A percentile compares a stretch with the other conserved stretches of the same genome.
phyloP scores from a whole-genome alignment of 2,797 vertebrate genomes.

The Gymnothorax reevesii region DNA sequence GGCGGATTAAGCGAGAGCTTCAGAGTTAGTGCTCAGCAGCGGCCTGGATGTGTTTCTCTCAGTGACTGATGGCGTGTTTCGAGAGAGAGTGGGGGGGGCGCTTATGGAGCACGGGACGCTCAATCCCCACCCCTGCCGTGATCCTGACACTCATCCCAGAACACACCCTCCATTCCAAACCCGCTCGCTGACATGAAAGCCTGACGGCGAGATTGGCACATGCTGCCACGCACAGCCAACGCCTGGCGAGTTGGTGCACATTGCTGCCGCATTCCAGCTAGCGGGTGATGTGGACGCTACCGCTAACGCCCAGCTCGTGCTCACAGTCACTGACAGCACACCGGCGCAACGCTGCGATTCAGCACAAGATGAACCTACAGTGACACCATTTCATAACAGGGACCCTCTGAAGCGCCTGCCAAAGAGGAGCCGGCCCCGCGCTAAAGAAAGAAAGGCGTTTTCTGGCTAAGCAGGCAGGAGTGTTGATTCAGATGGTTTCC shows the following conservation, averaged over 20 bases:
- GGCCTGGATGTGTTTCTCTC: constrained; percentile 30
- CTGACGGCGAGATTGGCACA: not conserved
- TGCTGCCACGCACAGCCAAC: not conserved
- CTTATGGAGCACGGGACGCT: not conserved
- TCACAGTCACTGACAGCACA: not conserved
- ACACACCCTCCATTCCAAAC: not conserved
- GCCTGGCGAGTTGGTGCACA: constrained; percentile 13
- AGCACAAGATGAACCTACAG: not conserved
- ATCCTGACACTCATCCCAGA: constrained; percentile 35
- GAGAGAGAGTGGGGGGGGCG: not conserved
- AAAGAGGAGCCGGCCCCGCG: not conserved
- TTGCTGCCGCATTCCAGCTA: not conserved
- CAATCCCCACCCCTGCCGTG: constrained; percentile 27
- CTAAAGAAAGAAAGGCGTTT: not conserved
- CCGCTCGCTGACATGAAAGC: not conserved
- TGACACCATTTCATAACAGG: not conserved
- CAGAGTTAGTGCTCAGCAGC: constrained; percentile 21
- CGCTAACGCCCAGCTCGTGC: not conserved
- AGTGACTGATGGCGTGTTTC: constrained; percentile 33
- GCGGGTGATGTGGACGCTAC: not conserved
- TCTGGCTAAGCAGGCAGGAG: not conserved
- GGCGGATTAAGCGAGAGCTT: not conserved
- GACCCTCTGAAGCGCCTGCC: not conserved
- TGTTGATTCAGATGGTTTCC: not conserved
- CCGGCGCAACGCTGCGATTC: not conserved